Percentiles rank a stretch among this genome's conserved stretches.
These are phyloP conservation scores for Typhlomys cinereus DNA, from an alignment of 2,113 vertebrate genomes.

Conservation along the genomic window DNA sequence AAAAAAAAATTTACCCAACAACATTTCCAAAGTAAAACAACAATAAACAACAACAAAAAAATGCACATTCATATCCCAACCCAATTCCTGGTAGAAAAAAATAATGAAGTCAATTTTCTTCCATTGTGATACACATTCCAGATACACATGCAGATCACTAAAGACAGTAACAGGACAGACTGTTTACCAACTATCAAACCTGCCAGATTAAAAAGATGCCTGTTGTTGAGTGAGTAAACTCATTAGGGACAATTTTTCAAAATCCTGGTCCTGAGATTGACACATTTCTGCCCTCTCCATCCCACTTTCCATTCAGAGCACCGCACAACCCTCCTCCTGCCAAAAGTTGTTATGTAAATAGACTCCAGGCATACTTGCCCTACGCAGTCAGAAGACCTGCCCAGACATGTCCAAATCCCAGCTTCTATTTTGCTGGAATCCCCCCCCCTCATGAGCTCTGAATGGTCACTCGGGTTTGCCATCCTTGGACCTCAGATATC, in stretches of 20 bases:
- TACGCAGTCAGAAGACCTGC: slow-evolving; percentile 68
- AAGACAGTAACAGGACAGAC: neutral
- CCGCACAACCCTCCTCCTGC: slow-evolving; percentile 21
- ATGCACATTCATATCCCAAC: neutral
- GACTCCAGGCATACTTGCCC: slow-evolving; percentile 64
- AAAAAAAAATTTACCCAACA: neutral
- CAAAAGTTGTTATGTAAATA: slow-evolving; percentile 71
- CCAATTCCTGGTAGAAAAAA: neutral
- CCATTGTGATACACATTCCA: neutral
- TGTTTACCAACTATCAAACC: neutral
- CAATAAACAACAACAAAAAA: too few relatives aligned
- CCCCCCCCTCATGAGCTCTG: slow-evolving; percentile 62
- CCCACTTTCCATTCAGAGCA: slow-evolving; percentile 62
- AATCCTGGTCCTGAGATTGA: slow-evolving; percentile 42
- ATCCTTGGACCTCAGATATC: slow-evolving; percentile 67
- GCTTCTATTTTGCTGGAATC: slow-evolving; percentile 68
- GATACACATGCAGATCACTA: neutral
- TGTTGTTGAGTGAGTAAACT: neutral
- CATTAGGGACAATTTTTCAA: slow-evolving; percentile 6
- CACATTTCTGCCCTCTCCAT: slow-evolving; percentile 40
- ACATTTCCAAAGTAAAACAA: slow-evolving; percentile 37
- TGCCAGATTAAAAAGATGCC: neutral
- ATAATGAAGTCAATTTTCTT: neutral
- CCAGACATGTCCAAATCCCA: slow-evolving; percentile 68
- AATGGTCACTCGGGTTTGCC: slow-evolving; percentile 66